These are phyloP conservation scores for Odontomyia ornata DNA, from an alignment of 2,888 invertebrate species.

Conservation along the genomic window DNA sequence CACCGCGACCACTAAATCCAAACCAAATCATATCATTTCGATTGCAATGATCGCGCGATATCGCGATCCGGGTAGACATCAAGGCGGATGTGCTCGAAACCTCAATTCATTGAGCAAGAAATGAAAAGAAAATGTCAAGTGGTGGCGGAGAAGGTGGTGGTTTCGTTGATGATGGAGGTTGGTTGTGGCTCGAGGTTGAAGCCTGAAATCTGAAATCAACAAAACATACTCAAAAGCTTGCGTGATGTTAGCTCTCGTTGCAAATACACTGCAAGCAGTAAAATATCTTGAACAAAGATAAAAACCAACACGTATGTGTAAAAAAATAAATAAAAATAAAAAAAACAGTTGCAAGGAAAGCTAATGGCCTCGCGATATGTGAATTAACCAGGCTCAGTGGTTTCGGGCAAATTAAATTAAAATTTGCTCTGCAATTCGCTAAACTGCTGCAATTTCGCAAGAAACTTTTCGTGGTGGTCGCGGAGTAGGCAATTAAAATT, in stretches of 20 bases:
- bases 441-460: neutral
- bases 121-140: constrained; percentile 43
- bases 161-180: no score
- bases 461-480: neutral
- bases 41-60: constrained; percentile 12
- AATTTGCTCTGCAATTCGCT: no score
- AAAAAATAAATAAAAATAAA: no score
- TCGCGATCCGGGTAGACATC: constrained; percentile 20
- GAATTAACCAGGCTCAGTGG: no score
- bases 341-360: no score
- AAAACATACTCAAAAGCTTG: neutral
- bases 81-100: constrained; percentile 46
- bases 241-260: no score
- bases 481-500: neutral
- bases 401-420: no score
- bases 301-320: no score
- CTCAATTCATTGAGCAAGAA: constrained; percentile 39
- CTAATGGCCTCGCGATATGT: no score
- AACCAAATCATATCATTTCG: neutral
- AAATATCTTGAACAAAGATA: neutral
- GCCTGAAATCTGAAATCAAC: neutral
- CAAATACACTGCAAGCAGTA: neutral
- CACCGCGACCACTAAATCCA: neutral
- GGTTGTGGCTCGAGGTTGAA: constrained; percentile 41
- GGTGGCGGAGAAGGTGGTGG: constrained; percentile 28